Base-by-base conservation (phyloP, 1,140 invertebrate species). In the Aplysia californica region DNA sequence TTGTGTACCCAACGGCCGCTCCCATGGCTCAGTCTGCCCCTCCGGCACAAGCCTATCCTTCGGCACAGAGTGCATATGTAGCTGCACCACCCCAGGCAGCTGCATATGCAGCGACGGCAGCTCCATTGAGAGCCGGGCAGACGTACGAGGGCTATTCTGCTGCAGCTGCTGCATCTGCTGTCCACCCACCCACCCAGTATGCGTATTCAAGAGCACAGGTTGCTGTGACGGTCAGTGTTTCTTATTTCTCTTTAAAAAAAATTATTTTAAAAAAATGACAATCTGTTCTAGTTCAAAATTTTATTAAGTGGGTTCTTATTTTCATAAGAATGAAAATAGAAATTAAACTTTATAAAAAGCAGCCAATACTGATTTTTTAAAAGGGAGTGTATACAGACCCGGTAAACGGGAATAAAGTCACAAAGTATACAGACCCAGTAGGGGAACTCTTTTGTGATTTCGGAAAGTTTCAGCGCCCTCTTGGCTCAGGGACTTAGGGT, bases 31-130 rank as follows among this genome's bases (percentile, higher is more conserved):
- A 87, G 38, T 87, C 86, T 39, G 85, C 78, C 10, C 64, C 59
- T n/a, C 50, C 78, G n/a, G 73, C 78, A 20, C 74, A 76, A 39
- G 73, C 89, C 65, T 96, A 95, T 89, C 93, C 94, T 79, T 93
- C 94, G 56, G 94, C 93, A 18, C 94, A 95, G 87, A 93, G 94
- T 64, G 94, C 94, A 75, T 95, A 96, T 91, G 94, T 87, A 39
- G 83, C 85, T 39, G 83, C 94, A 79, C 94, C 95, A 89, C 94
- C 94, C 3, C 88, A 84, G 38, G 82, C 85, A 26, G 84, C 87
- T 29, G 87, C 87, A 77, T 83, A 85, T n/a, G 84, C 87, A 33
- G 83, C 87, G 50, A 78, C 85, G 31, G 84, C 87, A 31, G 84
- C 87, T 65, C 79, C 84, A 23, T 84, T 86, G n/a, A 79, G 86